Base-by-base conservation (phyloP, 2,888 invertebrate species). In the Lasioglossum lativentre region DNA sequence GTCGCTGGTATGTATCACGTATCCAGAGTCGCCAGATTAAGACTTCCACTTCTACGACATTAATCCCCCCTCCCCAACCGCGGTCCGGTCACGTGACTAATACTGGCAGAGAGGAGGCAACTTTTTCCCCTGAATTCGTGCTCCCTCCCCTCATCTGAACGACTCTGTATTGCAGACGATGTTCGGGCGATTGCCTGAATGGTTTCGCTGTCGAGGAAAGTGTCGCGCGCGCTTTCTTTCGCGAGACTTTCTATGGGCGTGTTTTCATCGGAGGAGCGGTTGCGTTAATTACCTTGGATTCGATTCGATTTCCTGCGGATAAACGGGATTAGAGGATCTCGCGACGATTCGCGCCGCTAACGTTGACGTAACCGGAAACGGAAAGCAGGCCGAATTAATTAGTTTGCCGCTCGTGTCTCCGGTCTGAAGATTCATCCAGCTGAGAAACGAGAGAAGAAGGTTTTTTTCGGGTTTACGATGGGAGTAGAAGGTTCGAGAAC, bases 221-320 rank as follows among this genome's bases (percentile, higher is more conserved):
- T 75, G 75, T 78, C 75, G 42, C 30, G 30, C 42, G 34, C 16
- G 68, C 70, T 74, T 83, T 56, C 70, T 68, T 66, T n/a, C 68
- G 38, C 45, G 12, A 16, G 19, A 82, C 78, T 82, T 77, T 78
- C 82, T 78, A 82, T 47, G 63, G 23, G 74, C 66, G 77, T 59
- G 52, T 63, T 74, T 38, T 14, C 76, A 75, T 19, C 59, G 52
- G 42, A 63, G 70, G 75, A 56, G 38, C n/a, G 71, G 71, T 6
- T 47, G n/a, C 38, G 78, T 14, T 75, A 81, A 83, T 81, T 72
- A 66, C 52, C 38, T 40, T 76, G n/a, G 47, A 34, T 38, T 45
- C 30, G 42, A 42, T 42, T 12, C 14, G 34, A 66, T 66, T 76
- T 45, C 27, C 16, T 42, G 42, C 27, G 71, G 42, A 71, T 71